phyloP scores from a whole-genome alignment of 1,140 invertebrate species.

The Leptinotarsa texana region DNA sequence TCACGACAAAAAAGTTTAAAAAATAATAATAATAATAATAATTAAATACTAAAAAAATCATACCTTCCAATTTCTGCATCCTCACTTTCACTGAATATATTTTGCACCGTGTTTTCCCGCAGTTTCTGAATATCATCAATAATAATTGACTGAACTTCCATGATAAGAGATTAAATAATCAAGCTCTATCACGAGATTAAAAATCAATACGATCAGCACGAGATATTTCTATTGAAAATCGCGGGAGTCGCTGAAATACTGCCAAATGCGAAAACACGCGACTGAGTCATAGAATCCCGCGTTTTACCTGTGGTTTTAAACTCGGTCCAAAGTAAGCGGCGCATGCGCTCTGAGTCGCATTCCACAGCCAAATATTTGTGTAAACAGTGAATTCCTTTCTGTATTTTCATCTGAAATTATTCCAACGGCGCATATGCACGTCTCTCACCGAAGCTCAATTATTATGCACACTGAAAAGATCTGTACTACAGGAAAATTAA shows the following conservation, averaged over 20 bases:
- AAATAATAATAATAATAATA: no score
- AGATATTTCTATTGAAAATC: neutral
- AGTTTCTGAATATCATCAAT: neutral
- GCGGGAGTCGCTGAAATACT: constrained; percentile 13
- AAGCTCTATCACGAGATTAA: neutral
- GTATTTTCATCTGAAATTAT: constrained; percentile 26
- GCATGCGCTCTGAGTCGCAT: constrained; percentile 16
- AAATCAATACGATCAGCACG: neutral
- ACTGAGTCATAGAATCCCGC: constrained; percentile 31
- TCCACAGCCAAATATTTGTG: constrained; percentile 27
- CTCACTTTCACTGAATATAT: constrained; percentile 14
- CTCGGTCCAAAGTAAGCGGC: constrained; percentile 1
- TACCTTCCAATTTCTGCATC: constrained; percentile 18
- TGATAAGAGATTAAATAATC: neutral
- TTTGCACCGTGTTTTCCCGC: constrained; percentile 16
- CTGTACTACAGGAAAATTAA: neutral
- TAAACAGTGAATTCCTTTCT: constrained; percentile 25
- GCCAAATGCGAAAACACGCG: constrained; percentile 15
- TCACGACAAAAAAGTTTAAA: no score
- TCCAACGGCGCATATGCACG: constrained; percentile 14
- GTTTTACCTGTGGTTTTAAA: constrained; percentile 25
- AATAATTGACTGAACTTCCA: constrained; percentile 7
- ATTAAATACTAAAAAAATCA: no score
- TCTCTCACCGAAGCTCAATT: neutral
- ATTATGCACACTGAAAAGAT: neutral